Evolutionary conservation across 1,140 invertebrate genomes (phyloP).

Genomic region (Drosophila kanapiae): DNA sequence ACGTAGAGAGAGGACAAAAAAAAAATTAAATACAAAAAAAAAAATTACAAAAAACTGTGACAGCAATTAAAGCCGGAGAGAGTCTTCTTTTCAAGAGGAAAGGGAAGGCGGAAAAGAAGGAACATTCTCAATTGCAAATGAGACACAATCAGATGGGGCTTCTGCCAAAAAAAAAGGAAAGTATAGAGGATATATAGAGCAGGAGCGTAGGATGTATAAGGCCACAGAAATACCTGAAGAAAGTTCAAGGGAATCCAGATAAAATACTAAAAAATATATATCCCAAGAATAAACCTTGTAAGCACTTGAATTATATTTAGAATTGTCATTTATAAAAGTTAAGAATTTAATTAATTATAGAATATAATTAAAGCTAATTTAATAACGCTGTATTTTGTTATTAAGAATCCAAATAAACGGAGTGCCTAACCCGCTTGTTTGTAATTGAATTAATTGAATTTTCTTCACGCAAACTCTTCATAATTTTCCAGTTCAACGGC

Average conservation of each 20-base stretch:
- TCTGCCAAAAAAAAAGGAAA: constrained; percentile 1
- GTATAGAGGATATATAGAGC: too few species aligned
- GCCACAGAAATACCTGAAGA: background rate
- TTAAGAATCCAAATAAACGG: too few species aligned
- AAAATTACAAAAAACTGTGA: constrained; percentile 26
- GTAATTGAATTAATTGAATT: constrained; percentile 2
- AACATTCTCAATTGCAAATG: constrained; percentile 47
- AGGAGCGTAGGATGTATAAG: background rate
- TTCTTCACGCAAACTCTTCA: constrained; percentile 3
- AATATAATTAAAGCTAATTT: too few species aligned
- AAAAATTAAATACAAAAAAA: constrained; percentile 27
- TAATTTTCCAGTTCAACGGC: constrained; percentile 9
- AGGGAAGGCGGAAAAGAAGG: background rate
- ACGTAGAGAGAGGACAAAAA: constrained; percentile 13
- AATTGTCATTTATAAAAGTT: too few species aligned
- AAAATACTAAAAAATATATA: background rate
- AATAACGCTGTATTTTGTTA: too few species aligned
- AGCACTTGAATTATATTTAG: background rate
- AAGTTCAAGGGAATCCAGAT: background rate
- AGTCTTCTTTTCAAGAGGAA: constrained; percentile 10
- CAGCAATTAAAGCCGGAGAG: constrained; percentile 65
- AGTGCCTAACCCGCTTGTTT: background rate
- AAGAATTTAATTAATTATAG: too few species aligned
- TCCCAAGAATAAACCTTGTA: background rate
- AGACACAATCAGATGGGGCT: constrained; percentile 41